Evolutionary conservation across 64 coral and sea anemone genomes (phyloP), one percentile per base, ranked within the genome.

Genomic region (Anthopleura sola): DNA sequence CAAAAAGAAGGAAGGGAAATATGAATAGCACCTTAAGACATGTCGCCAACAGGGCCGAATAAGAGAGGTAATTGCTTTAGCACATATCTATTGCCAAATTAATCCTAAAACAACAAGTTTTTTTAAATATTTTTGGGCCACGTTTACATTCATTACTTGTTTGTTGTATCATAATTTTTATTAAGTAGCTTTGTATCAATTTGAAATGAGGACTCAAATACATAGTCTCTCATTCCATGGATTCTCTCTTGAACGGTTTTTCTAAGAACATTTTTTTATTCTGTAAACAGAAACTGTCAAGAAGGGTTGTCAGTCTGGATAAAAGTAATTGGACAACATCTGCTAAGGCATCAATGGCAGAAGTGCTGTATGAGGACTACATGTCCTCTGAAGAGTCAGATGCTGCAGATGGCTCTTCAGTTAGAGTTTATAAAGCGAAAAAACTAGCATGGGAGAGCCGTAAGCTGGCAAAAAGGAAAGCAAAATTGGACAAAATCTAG

Each of bases 351-450:
- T 34, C 36, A 60, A 86, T 86, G 84, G 64, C 84, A 48, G 60
- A 49, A 28, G 84, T 86, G 19, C 60, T 86, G 5, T 19, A 69
- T 68, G 84, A 86, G 38, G 84, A 86, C 29, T 86, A 86, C 37
- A 86, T 86, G 84, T 86, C 84, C 21, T 86, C 84, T 40, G 84
- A 86, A 46, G 84, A 86, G 46, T 86, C 62, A 24, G 84, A 86
- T 28, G 38, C 23, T 75, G 84, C 36, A 46, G 36, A n/a, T 32
- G 34, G 34, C 2, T 23, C n/a, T 36, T 71, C 84, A 32, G 64
- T 71, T 40, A 71, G 3, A 71, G 36, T 69, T 69, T 86, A 86
- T 39, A 69, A 68, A 86, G 84, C 71, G 36, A 86, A 86, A 49
- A 37, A 86, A 46, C 62, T 86, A 39, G 36, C 60, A 37, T 86